A percentile compares a stretch with the other conserved stretches of the same genome.
Conservation (phyloP, 1,140 invertebrate species). For the Zaprionus capensis region DNA sequence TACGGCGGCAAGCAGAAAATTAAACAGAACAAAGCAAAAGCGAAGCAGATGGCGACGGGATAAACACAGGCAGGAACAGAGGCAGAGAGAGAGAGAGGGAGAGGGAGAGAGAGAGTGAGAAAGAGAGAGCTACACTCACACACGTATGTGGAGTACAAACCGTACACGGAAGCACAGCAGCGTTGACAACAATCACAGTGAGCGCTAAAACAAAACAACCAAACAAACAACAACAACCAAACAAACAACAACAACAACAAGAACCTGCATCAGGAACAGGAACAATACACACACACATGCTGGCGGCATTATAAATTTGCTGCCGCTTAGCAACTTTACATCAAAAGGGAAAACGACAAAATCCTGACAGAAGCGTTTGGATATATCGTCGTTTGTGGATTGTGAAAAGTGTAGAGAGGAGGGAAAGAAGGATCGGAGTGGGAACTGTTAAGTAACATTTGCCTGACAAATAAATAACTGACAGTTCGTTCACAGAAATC, state of each 20-base stretch:
- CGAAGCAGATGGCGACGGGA: constrained; percentile 69
- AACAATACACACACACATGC: constrained; percentile 35
- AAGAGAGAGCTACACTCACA: neutral
- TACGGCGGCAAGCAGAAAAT: constrained; percentile 70
- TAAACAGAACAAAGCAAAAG: constrained; percentile 75
- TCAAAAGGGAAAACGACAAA: constrained; percentile 52
- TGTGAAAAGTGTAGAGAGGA: neutral
- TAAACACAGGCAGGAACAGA: constrained; percentile 51
- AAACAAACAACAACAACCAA: constrained; percentile 28
- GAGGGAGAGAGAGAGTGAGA: neutral
- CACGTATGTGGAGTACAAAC: constrained; percentile 16
- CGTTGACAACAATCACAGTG: constrained; percentile 62
- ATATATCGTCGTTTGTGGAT: constrained; percentile 7
- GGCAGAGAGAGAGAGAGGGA: neutral
- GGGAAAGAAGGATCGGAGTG: neutral
- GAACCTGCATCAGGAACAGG: constrained; percentile 10
- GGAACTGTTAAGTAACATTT: constrained; percentile 38
- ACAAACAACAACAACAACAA: constrained; percentile 31
- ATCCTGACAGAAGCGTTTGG: constrained; percentile 34
- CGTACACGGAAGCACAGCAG: constrained; percentile 42
- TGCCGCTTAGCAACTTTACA: constrained; percentile 66
- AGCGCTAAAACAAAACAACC: constrained; percentile 66
- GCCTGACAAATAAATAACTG: constrained; percentile 38
- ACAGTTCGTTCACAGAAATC: constrained; percentile 20
- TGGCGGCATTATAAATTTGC: constrained; percentile 61